These are phyloP conservation scores for Malacoctenus gilli DNA, from an alignment of 2,797 vertebrate species.

Conservation along the genomic window DNA sequence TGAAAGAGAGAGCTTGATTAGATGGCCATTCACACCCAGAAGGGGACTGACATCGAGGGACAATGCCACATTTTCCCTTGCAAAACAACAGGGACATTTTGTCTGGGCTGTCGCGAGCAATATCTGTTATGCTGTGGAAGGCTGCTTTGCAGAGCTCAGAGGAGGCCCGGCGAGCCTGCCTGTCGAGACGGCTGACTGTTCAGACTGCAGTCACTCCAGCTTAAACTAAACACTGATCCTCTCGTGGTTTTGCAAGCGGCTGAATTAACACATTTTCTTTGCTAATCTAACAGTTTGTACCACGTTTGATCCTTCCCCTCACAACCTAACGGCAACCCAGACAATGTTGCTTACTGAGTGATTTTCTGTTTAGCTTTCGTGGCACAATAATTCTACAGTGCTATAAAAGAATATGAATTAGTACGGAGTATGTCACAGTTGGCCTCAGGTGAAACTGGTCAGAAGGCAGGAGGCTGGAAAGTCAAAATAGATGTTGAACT, in stretches of 20 bases:
- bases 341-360: too few species aligned
- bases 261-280: too few species aligned
- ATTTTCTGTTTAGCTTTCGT: too few species aligned
- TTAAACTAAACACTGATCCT: conserved; percentile 16
- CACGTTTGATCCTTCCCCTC: too few species aligned
- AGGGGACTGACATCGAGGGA: conserved; percentile 81
- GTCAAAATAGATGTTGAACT: too few species aligned
- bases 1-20: conserved; percentile 86
- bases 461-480: too few species aligned
- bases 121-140: conserved; percentile 68
- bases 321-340: too few species aligned
- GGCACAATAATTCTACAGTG: too few species aligned
- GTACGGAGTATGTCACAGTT: too few species aligned
- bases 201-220: conserved; percentile 11
- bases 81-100: conserved; percentile 81
- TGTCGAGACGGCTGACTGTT: conserved; percentile 20
- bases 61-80: conserved; percentile 78
- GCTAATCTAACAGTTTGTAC: too few species aligned
- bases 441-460: too few species aligned
- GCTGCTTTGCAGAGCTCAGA: conserved; percentile 48
- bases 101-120: conserved; percentile 77
- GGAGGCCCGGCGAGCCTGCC: conserved; percentile 24
- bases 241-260: neutral
- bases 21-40: conserved; percentile 84
- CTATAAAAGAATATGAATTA: too few species aligned